Conservation (phyloP, 2,797 vertebrate genomes). For the Acanthurus tractus region DNA sequence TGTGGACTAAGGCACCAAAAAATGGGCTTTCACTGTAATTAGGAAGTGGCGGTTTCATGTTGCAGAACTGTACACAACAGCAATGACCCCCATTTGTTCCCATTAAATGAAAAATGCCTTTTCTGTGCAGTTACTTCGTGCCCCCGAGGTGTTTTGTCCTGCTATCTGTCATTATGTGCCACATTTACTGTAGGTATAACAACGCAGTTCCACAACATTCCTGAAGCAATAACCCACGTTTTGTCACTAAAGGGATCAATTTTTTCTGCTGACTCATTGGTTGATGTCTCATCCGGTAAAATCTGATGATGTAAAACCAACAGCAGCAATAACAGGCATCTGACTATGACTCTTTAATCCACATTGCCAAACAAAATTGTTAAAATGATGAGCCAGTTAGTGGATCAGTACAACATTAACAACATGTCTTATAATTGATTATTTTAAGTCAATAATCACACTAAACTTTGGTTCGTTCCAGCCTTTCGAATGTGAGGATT, state of each 20-base stretch:
- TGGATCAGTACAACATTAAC: conserved; percentile 1
- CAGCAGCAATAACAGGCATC: background rate
- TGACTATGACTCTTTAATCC: background rate
- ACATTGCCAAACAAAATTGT: background rate
- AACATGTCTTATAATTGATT: conserved; percentile 9
- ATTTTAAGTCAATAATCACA: conserved; percentile 21
- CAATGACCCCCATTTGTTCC: conserved; percentile 67
- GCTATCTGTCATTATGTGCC: conserved; percentile 58
- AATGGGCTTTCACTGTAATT: conserved; percentile 35
- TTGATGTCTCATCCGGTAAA: conserved; percentile 4
- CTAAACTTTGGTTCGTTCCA: background rate
- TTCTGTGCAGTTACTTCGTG: conserved; percentile 50
- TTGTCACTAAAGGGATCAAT: background rate
- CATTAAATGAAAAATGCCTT: conserved; percentile 67
- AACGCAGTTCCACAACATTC: conserved; percentile 35
- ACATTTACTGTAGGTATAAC: conserved; percentile 31
- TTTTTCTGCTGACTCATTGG: conserved; percentile 51
- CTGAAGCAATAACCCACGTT: conserved; percentile 17
- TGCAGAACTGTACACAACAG: conserved; percentile 23
- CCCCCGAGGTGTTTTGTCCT: conserved; percentile 48
- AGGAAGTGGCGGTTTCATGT: conserved; percentile 42
- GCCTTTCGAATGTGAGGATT: background rate
- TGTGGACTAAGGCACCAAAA: background rate
- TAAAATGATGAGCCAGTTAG: background rate
- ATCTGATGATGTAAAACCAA: background rate